These are phyloP conservation scores for Eueides isabella DNA, from an alignment of 1,140 invertebrate species.

Conservation along the genomic window DNA sequence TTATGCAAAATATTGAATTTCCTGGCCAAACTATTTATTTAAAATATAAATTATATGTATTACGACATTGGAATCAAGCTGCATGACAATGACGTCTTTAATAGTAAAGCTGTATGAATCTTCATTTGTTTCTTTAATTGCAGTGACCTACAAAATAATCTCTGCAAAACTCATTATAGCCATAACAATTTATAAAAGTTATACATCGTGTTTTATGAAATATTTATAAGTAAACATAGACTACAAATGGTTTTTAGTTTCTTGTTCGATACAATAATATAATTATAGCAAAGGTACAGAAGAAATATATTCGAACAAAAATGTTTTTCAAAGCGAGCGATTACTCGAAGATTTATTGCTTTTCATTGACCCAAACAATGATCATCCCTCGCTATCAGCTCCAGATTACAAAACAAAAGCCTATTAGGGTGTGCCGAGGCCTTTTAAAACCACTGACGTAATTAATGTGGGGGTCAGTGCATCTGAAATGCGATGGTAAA, in stretches of 20 bases:
- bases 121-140: neutral
- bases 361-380: slow-evolving; percentile 37
- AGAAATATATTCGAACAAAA: neutral
- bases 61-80: no score
- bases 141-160: neutral
- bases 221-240: no score
- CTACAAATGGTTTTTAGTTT: neutral
- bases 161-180: neutral
- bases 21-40: no score
- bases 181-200: neutral
- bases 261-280: neutral
- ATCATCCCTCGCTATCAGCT: slow-evolving; percentile 34
- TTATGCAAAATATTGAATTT: no score
- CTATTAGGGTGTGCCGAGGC: slow-evolving; percentile 26
- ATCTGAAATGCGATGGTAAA: neutral
- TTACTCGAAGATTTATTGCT: slow-evolving; percentile 34
- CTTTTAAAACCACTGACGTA: slow-evolving; percentile 26
- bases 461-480: slow-evolving; percentile 18
- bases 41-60: no score
- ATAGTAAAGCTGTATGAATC: neutral
- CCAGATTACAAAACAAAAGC: slow-evolving; percentile 38
- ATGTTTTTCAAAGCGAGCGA: neutral
- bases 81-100: no score
- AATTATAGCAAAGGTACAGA: neutral
- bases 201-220: no score